phyloP scores from a whole-genome alignment of 2,797 vertebrate species.

The Esox masquinongy region DNA sequence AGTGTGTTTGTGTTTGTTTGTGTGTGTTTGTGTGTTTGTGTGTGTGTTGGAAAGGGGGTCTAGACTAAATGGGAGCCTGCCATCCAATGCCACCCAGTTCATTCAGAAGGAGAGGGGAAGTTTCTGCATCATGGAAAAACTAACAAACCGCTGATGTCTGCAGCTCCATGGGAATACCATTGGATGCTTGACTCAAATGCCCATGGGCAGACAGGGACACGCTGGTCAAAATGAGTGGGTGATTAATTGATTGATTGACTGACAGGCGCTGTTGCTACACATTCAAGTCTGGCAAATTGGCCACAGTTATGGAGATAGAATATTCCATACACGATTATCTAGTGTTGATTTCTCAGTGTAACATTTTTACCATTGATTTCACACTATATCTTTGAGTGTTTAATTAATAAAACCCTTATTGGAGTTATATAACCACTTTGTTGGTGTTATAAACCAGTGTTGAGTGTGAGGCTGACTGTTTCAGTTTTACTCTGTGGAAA shows the following conservation, averaged over 20 bases:
- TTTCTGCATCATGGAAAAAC: slow-evolving; percentile 28
- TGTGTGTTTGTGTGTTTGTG: neutral
- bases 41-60: neutral
- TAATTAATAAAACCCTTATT: no score
- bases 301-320: no score
- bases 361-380: no score
- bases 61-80: slow-evolving; percentile 15
- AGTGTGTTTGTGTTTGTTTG: neutral
- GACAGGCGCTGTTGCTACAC: neutral
- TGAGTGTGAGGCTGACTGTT: no score
- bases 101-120: slow-evolving; percentile 14
- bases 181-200: neutral
- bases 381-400: no score
- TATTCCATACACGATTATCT: no score
- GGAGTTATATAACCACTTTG: no score
- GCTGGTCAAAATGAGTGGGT: neutral
- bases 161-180: neutral
- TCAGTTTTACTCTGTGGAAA: no score
- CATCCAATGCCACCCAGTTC: slow-evolving; percentile 25
- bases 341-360: no score
- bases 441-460: no score
- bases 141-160: slow-evolving; percentile 4
- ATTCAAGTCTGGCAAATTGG: no score
- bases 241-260: neutral
- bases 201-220: neutral